Percentiles rank a stretch among this genome's conserved stretches.
phyloP scores from a whole-genome alignment of 2,888 invertebrate species.

The Monochamus alternatus region DNA sequence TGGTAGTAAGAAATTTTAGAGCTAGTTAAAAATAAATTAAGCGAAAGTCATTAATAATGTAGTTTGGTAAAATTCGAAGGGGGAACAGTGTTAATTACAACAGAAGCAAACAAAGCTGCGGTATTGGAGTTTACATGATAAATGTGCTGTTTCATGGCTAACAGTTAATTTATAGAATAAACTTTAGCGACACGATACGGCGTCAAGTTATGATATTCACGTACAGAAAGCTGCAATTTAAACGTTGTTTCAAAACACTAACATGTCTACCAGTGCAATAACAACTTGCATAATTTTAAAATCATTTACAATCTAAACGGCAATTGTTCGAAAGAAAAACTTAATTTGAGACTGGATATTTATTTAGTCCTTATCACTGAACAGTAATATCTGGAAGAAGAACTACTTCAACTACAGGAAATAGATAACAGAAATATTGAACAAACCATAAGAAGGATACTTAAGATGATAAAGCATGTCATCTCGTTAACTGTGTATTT shows the following conservation, averaged over 20 bases:
- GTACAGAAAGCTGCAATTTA: not conserved
- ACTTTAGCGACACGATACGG: conserved; percentile 38
- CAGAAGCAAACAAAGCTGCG: conserved; percentile 28
- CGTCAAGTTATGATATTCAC: conserved; percentile 37
- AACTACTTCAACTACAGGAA: too few species aligned
- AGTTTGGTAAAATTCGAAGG: conserved; percentile 30
- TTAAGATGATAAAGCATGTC: too few species aligned
- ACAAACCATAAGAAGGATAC: too few species aligned
- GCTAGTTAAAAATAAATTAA: conserved; percentile 29
- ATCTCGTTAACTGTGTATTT: too few species aligned
- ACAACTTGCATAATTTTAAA: too few species aligned
- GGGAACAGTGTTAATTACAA: conserved; percentile 28
- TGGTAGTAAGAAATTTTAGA: not conserved
- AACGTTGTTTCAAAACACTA: conserved; percentile 12
- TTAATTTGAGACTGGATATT: too few species aligned
- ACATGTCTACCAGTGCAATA: too few species aligned
- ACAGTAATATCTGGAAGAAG: too few species aligned
- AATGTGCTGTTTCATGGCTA: conserved; percentile 42
- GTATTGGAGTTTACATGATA: conserved; percentile 48
- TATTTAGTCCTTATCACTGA: too few species aligned
- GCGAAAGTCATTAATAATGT: conserved; percentile 32
- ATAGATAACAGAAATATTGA: too few species aligned
- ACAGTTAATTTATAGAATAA: conserved; percentile 46
- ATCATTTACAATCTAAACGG: too few species aligned
- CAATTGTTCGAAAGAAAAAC: too few species aligned